Evolutionary conservation across 1,140 invertebrate genomes (phyloP).

Genomic region (Diorhabda elongata): DNA sequence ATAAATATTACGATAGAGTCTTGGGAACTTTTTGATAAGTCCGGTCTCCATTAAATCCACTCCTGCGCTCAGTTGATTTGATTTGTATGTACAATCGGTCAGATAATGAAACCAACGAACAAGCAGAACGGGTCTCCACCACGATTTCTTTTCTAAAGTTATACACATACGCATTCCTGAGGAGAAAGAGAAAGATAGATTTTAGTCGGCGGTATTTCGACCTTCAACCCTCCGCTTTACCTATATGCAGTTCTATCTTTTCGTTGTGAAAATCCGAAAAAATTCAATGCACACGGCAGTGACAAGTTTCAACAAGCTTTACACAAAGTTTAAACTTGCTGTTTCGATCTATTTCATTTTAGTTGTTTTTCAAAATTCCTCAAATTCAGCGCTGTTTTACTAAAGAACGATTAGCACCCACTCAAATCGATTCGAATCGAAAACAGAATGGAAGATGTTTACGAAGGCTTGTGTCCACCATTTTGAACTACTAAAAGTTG

Average conservation of each 20-base stretch:
- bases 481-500: too few species aligned
- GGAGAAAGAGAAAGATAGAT: constrained; percentile 3
- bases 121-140: constrained; percentile 10
- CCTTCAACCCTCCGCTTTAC: constrained; percentile 17
- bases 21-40: neutral
- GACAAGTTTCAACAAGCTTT: too few species aligned
- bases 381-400: too few species aligned
- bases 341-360: too few species aligned
- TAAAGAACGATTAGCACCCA: too few species aligned
- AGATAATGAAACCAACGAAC: constrained; percentile 13
- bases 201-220: neutral
- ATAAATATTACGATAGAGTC: neutral
- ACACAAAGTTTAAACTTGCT: too few species aligned
- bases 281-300: too few species aligned
- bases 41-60: constrained; percentile 5
- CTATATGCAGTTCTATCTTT: constrained; percentile 12
- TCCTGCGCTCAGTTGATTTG: constrained; percentile 12
- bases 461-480: too few species aligned
- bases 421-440: too few species aligned
- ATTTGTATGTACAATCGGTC: constrained; percentile 13
- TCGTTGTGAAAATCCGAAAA: neutral
- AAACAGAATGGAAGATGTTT: too few species aligned
- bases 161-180: constrained; percentile 11
- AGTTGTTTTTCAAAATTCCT: too few species aligned
- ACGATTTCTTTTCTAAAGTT: constrained; percentile 6